Percentiles rank a stretch among this genome's conserved stretches.
phyloP scores from a whole-genome alignment of 2,797 vertebrate species.

The Enteromius viviparus region DNA sequence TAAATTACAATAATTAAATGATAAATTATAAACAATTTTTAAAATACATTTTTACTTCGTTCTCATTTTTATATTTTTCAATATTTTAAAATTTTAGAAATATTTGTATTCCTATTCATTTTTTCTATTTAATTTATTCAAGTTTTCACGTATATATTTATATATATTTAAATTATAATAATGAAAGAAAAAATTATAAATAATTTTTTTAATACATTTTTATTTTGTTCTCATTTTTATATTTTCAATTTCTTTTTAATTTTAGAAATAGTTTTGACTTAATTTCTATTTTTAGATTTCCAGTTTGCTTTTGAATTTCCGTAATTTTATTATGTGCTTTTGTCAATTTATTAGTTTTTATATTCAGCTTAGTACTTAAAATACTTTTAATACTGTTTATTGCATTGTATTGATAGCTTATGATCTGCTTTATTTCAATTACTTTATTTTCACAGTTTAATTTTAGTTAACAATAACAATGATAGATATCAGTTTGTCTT shows the following conservation, averaged over 20 bases:
- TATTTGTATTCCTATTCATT: background rate
- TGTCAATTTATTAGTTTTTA: background rate
- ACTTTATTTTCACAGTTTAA: background rate
- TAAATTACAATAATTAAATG: no score
- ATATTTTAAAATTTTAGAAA: background rate
- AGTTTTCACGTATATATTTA: no score
- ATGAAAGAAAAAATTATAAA: no score
- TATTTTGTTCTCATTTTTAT: no score
- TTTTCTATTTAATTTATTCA: background rate
- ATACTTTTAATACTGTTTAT: background rate
- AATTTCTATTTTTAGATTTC: background rate
- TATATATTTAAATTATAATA: no score
- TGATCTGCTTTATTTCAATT: background rate
- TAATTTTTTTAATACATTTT: no score
- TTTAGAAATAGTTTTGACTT: background rate
- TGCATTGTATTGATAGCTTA: background rate
- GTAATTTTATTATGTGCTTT: background rate
- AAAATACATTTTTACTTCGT: background rate
- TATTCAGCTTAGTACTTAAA: background rate
- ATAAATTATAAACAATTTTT: background rate
- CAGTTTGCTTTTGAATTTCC: background rate
- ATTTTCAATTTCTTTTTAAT: no score
- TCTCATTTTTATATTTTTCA: background rate
- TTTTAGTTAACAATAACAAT: background rate
- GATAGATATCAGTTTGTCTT: no score